phyloP scores from a whole-genome alignment of 2,113 vertebrate genomes.

The Pelodiscus sinensis region DNA sequence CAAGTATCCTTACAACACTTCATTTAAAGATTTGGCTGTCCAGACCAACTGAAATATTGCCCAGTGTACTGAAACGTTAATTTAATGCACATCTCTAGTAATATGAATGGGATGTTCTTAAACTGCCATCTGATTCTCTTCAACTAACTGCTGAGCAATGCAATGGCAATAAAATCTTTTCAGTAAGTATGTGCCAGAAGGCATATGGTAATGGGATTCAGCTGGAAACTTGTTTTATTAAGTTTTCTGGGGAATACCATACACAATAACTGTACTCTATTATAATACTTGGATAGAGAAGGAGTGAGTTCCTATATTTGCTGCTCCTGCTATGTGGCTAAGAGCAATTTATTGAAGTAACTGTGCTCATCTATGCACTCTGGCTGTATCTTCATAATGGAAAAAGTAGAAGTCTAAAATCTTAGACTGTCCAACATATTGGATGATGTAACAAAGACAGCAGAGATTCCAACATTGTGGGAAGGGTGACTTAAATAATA shows the following conservation, averaged over 20 bases:
- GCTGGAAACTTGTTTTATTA: slow-evolving; percentile 14
- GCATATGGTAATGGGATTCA: slow-evolving; percentile 23
- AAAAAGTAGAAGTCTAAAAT: slow-evolving; percentile 1
- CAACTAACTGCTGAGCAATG: slow-evolving; percentile 47
- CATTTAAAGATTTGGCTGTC: slow-evolving; percentile 47
- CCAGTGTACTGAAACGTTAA: slow-evolving; percentile 6
- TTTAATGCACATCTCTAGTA: slow-evolving; percentile 54
- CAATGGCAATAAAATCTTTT: slow-evolving; percentile 39
- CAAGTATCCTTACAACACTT: slow-evolving; percentile 48
- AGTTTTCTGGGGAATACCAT: not conserved
- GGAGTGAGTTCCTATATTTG: not conserved
- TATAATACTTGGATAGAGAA: not conserved
- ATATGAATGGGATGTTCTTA: slow-evolving; percentile 56
- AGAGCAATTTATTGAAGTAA: not conserved
- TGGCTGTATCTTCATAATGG: not conserved
- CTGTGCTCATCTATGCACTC: not conserved
- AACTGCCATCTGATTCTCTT: slow-evolving; percentile 20
- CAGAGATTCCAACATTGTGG: not conserved
- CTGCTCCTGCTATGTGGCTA: slow-evolving; percentile 8
- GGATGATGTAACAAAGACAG: not conserved
- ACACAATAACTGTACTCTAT: not conserved
- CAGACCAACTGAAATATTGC: slow-evolving; percentile 47
- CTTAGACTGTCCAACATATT: not conserved
- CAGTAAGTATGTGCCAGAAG: not conserved
- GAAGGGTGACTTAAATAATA: not conserved